Evolutionary conservation across 2,888 invertebrate genomes (phyloP).

Genomic region (Cheilosia grossa): DNA sequence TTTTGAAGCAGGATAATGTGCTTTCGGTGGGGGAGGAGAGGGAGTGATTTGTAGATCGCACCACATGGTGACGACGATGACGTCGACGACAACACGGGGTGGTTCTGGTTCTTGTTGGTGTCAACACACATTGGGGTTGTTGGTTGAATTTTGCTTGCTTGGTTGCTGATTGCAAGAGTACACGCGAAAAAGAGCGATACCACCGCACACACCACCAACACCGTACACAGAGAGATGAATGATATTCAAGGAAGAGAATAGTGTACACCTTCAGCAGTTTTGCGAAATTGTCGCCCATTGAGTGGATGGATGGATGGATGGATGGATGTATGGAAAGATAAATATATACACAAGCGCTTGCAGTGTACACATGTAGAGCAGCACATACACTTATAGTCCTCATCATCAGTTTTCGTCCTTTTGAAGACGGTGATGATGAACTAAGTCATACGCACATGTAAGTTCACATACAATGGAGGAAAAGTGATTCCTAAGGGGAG

Average conservation of each 20-base stretch:
- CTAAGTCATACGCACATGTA: slow-evolving; percentile 42
- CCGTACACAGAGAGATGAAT: slow-evolving; percentile 9
- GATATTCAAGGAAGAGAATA: slow-evolving; percentile 30
- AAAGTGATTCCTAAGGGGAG: neutral
- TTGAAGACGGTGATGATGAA: slow-evolving; percentile 1
- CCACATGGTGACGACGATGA: neutral
- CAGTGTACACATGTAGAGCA: neutral
- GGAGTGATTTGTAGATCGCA: neutral
- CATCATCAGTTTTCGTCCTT: neutral
- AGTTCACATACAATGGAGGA: slow-evolving; percentile 20
- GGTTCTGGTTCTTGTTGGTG: slow-evolving; percentile 19
- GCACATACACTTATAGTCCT: neutral
- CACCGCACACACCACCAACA: slow-evolving; percentile 1
- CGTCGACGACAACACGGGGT: neutral
- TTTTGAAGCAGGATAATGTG: slow-evolving; percentile 28
- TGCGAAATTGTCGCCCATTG: slow-evolving; percentile 20
- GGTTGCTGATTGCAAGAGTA: slow-evolving; percentile 25
- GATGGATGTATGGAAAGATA: slow-evolving; percentile 27
- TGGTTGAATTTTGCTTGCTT: slow-evolving; percentile 18
- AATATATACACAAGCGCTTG: slow-evolving; percentile 6
- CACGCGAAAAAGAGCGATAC: slow-evolving; percentile 5
- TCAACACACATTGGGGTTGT: slow-evolving; percentile 29
- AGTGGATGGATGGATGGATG: slow-evolving; percentile 21
- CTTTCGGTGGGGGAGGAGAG: neutral
- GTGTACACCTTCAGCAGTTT: slow-evolving; percentile 15